Conservation (phyloP, 2,113 vertebrate genomes). For the Cololabis saira region DNA sequence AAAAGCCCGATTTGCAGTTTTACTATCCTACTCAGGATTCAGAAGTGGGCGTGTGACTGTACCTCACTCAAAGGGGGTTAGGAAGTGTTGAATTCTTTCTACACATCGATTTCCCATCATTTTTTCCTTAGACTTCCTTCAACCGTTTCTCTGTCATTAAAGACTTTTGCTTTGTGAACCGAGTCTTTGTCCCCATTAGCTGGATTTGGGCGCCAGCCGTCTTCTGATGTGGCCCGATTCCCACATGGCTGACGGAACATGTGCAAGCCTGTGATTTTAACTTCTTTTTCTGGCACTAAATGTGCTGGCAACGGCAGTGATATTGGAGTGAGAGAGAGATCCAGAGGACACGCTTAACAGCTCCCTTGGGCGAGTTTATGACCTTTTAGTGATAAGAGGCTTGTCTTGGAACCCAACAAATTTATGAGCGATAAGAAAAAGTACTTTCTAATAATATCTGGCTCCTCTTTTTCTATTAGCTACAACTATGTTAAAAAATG, state of each 20-base stretch:
- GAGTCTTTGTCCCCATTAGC: conserved; percentile 43
- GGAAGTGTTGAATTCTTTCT: conserved; percentile 48
- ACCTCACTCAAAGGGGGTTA: conserved; percentile 55
- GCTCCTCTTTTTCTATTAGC: conserved; percentile 36
- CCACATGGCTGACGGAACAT: conserved; percentile 28
- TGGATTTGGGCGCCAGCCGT: not conserved
- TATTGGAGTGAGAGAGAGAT: conserved; percentile 33
- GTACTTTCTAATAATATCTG: conserved; percentile 64
- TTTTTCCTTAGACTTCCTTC: conserved; percentile 16
- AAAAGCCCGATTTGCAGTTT: conserved; percentile 58
- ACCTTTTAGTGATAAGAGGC: conserved; percentile 81
- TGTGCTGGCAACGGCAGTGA: conserved; percentile 41
- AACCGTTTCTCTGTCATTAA: conserved; percentile 4
- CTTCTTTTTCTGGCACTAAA: conserved; percentile 31
- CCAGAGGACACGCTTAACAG: conserved; percentile 75
- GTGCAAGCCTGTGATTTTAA: conserved; percentile 36
- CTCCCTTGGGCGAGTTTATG: conserved; percentile 74
- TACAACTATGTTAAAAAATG: conserved; percentile 16
- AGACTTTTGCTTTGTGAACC: conserved; percentile 27
- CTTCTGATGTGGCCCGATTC: conserved; percentile 7
- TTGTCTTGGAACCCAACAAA: conserved; percentile 68
- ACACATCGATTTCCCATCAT: conserved; percentile 59
- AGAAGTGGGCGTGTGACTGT: conserved; percentile 33
- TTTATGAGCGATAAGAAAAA: conserved; percentile 63
- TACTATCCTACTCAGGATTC: conserved; percentile 36